Evolutionary conservation across 2,797 vertebrate genomes (phyloP).

Genomic region (Oreonectes daqikongensis): DNA sequence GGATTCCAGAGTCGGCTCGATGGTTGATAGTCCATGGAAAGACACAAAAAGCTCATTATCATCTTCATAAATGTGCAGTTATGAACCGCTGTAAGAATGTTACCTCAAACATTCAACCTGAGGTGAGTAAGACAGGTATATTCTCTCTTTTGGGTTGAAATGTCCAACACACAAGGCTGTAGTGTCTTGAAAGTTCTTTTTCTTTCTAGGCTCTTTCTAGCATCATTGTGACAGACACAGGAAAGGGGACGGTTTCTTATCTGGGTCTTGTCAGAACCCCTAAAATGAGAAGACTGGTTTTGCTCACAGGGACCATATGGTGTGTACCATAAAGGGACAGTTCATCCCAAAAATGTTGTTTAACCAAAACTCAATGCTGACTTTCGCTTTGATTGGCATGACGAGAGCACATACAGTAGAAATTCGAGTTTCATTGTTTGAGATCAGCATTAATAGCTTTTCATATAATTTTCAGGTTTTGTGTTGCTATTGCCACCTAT

Average conservation of each 20-base stretch:
- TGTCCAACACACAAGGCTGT: not conserved
- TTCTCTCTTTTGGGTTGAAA: not conserved
- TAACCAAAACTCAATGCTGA: not conserved
- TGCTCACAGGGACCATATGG: slow-evolving; percentile 81
- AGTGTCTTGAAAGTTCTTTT: too few species aligned
- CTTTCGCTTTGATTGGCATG: too few species aligned
- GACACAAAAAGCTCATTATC: slow-evolving; percentile 52
- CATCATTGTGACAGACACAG: slow-evolving; percentile 64
- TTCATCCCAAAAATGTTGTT: not conserved
- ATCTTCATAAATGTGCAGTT: slow-evolving; percentile 79
- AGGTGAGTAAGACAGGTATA: slow-evolving; percentile 20
- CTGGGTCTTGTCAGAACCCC: slow-evolving; percentile 83
- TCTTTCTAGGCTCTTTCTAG: slow-evolving; percentile 73
- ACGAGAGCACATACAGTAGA: too few species aligned
- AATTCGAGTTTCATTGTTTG: too few species aligned
- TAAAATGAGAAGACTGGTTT: slow-evolving; percentile 75
- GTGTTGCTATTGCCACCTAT: slow-evolving; percentile 82
- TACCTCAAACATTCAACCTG: slow-evolving; percentile 50
- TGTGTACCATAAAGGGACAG: slow-evolving; percentile 54
- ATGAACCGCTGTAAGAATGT: slow-evolving; percentile 66
- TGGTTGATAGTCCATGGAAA: slow-evolving; percentile 58
- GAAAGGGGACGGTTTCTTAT: slow-evolving; percentile 76
- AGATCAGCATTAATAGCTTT: not conserved
- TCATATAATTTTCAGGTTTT: slow-evolving; percentile 76
- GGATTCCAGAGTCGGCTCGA: slow-evolving; percentile 59